phyloP scores from a whole-genome alignment of 2,113 vertebrate species.

The Onychorhynchus coronatus region DNA sequence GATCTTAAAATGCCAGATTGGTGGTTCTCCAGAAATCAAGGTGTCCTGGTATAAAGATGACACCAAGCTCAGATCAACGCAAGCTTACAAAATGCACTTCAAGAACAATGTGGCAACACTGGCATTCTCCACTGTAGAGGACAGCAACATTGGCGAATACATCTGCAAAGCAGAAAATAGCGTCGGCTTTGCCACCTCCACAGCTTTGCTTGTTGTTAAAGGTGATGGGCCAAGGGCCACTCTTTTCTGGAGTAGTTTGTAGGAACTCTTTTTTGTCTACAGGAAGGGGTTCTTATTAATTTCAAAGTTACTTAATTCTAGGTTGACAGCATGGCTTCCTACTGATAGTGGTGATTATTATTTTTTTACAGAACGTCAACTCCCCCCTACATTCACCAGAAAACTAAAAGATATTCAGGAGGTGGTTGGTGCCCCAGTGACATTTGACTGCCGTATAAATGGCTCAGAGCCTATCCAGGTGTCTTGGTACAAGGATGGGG shows the following conservation, averaged over 20 bases:
- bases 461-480: slow-evolving; percentile 92
- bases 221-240: slow-evolving; percentile 80
- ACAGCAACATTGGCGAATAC: slow-evolving; percentile 89
- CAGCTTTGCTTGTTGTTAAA: slow-evolving; percentile 84
- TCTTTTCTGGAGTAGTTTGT: slow-evolving; percentile 78
- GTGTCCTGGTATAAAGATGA: slow-evolving; percentile 98
- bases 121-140: slow-evolving; percentile 85
- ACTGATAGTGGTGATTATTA: slow-evolving; percentile 1
- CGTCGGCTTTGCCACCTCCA: slow-evolving; percentile 86
- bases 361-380: slow-evolving; percentile 88
- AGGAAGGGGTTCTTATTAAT: neutral
- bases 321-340: neutral
- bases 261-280: neutral
- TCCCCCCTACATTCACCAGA: slow-evolving; percentile 89
- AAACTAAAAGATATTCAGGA: slow-evolving; percentile 93
- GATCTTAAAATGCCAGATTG: slow-evolving; percentile 89
- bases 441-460: slow-evolving; percentile 91
- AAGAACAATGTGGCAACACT: slow-evolving; percentile 87
- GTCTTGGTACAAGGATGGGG: slow-evolving; percentile 92
- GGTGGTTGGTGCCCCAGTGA: slow-evolving; percentile 81
- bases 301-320: neutral
- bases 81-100: slow-evolving; percentile 89
- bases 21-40: slow-evolving; percentile 93
- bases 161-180: slow-evolving; percentile 93
- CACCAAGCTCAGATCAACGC: slow-evolving; percentile 90